Base-by-base conservation (phyloP, 2,797 vertebrate genomes). In the Danio aesculapii region DNA sequence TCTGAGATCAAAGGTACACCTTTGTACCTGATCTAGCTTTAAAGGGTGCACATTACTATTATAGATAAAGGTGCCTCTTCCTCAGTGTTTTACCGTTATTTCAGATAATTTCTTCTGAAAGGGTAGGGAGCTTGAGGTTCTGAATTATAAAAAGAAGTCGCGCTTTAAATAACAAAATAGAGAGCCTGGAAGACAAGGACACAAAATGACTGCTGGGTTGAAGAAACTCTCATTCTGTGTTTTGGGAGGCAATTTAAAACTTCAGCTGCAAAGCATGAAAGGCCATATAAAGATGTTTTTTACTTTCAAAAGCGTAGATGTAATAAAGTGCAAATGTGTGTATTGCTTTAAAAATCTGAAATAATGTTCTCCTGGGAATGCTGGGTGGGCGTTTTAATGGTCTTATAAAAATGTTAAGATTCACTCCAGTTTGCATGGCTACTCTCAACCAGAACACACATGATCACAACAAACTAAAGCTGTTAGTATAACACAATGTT, bases 191-290 rank as follows among this genome's bases (percentile, higher is more conserved):
- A 14, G 21, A 58, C 47, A 47, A 58, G 50, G 63, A 49, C 43
- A 59, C 64, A 77, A 77, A 77, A 77, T 68, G 75, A 44, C 53
- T 49, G 43, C 75, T 44, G 41, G 19, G 11, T 39, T 58, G 14
- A 57, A 44, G 9, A 55, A 16, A 53, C 21, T 19, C 4, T 19
- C 30, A 46, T 72, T 58, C 1, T 66, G 53, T 77, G 19, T 39
- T 68, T 58, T 14, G 41, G 7, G 30, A 6, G 11, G 30, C 11
- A 5, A 49, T 49, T 58, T 41, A 39, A 14, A 58, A 46, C 10
- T 13, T 49, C 5, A 49, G 11, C 58, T 47, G 14, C 6, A 21
- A 8, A 39, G 44, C 11, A 30, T 49, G 19, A 68, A 67, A 19
- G 19, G 7, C 11, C 63, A 68, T 47, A 17, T 46, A 67, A 77